phyloP scores from a whole-genome alignment of 2,888 invertebrate genomes.

The Colletes collaris region DNA sequence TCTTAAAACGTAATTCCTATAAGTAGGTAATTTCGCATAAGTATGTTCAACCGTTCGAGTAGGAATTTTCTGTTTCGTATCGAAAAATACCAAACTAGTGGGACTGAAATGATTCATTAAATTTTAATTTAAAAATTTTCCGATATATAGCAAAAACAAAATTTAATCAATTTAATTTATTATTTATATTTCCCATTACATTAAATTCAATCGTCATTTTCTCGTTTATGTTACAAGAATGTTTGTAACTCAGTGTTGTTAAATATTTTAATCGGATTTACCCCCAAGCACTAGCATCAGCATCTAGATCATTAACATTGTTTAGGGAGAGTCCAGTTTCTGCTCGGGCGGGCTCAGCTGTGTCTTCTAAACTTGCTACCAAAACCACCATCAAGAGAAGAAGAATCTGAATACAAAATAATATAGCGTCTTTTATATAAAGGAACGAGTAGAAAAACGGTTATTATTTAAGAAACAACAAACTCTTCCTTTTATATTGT shows the following conservation, averaged over 20 bases:
- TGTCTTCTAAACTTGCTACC: slow-evolving; percentile 16
- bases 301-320: slow-evolving; percentile 31
- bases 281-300: slow-evolving; percentile 33
- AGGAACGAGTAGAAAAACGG: background rate
- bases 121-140: background rate
- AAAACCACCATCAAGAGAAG: slow-evolving; percentile 34
- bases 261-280: slow-evolving; percentile 17
- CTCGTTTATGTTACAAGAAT: background rate
- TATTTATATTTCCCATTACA: background rate
- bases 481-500: too few relatives aligned
- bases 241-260: background rate
- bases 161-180: background rate
- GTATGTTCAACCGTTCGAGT: too few relatives aligned
- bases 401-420: slow-evolving; percentile 7
- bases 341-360: background rate
- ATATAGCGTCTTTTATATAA: too few relatives aligned
- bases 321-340: background rate
- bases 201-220: background rate
- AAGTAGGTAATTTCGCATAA: background rate
- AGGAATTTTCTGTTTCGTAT: background rate
- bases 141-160: background rate
- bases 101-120: too few relatives aligned
- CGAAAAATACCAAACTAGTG: background rate
- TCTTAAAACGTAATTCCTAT: slow-evolving; percentile 7
- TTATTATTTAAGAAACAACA: background rate